Conservation (phyloP, 2,113 vertebrate genomes). For the Leiothrix lutea region DNA sequence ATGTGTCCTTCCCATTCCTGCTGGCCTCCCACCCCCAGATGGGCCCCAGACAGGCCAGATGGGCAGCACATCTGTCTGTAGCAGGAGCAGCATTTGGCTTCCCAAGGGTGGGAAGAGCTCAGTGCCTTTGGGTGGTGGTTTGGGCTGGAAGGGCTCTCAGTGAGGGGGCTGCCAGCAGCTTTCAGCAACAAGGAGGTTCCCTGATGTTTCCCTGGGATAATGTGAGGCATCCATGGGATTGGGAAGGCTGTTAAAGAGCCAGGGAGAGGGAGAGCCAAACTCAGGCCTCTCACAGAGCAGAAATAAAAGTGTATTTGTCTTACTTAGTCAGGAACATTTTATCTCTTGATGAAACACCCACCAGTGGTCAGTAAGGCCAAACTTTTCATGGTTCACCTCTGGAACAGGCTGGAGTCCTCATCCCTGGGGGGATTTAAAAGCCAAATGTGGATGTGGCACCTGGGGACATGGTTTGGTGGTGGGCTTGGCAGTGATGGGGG, state of each 20-base stretch:
- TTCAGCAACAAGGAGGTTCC: not conserved
- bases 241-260: not conserved
- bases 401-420: not conserved
- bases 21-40: accelerated
- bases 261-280: not conserved
- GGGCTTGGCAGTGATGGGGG: not conserved
- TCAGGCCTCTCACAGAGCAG: not conserved
- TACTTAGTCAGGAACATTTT: not conserved
- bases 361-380: not conserved
- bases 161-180: not conserved
- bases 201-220: not conserved
- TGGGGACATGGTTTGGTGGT: not conserved
- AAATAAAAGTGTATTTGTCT: not conserved
- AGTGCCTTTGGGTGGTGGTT: not conserved
- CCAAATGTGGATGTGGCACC: not conserved
- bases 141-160: not conserved
- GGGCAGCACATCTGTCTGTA: not conserved
- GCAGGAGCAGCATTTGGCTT: not conserved
- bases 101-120: not conserved
- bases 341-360: accelerated
- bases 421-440: not conserved
- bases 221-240: not conserved
- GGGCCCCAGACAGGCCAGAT: not conserved
- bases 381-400: not conserved
- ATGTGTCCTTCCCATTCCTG: not conserved